Base-by-base conservation (phyloP, 2,113 vertebrate species). In the Nothocercus nigrocapillus region DNA sequence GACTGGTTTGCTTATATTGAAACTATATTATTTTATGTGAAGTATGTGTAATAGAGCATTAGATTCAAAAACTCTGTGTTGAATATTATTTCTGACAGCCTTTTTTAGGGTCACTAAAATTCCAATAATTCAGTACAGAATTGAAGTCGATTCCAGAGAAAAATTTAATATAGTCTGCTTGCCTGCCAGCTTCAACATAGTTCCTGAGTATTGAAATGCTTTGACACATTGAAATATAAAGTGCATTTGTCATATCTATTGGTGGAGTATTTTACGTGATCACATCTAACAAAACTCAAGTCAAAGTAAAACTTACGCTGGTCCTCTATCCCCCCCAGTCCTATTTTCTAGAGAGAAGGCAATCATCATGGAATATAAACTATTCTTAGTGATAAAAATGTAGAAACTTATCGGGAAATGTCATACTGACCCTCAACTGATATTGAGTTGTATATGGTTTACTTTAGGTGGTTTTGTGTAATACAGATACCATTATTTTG, bases 161-260 rank as follows among this genome's bases (percentile, higher is more conserved):
- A 98, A 98, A 98, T 98, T 98, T 98, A 98, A 98, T 98, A 98
- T 98, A 98, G 96, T 97, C 97, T 97, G 96, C 97, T 98, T 97
- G 97, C 97, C 97, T 98, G 98, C 98, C 97, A 98, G 95, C 96
- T 98, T 97, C 97, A 97, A 97, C 98, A 97, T 98, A 97, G 96
- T 97, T 98, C 97, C 89, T 92, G 95, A 97, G 97, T 97, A 97
- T 95, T 98, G 98, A 98, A 98, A 98, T 98, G 95, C 94, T 98
- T 98, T 98, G 98, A 98, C 98, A 98, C 97, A 98, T 98, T 98
- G 98, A 98, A 98, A 98, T 98, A 98, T 97, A 98, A 98, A 98
- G 95, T 98, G 94, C 96, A 98, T 98, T 98, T 98, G 98, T 98
- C 98, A 97, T 98, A 98, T 98, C 97, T 98, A 97, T 98, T 96